A percentile compares a stretch with the other conserved stretches of the same genome.
Evolutionary conservation across 2,888 invertebrate species (phyloP).

Genomic region (Lithophane leautieri): DNA sequence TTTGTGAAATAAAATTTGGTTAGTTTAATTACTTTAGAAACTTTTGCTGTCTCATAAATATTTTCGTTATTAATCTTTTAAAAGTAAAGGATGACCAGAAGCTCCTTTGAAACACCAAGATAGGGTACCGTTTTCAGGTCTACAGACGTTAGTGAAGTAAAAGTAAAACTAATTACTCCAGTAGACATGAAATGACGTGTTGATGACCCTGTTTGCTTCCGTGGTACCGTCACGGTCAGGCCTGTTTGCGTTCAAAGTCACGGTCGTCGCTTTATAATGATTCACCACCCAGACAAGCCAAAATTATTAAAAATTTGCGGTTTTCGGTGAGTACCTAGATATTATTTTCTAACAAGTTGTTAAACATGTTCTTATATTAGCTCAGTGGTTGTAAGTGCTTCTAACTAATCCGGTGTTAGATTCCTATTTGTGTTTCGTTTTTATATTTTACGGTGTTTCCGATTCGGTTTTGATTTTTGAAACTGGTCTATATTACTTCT

Average conservation of each 20-base stretch:
- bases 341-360: constrained; percentile 20
- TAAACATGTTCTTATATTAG: neutral
- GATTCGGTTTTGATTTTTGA: neutral
- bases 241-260: constrained; percentile 55
- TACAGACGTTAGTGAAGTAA: constrained; percentile 13
- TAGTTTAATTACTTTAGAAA: neutral
- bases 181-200: constrained; percentile 25
- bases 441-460: constrained; percentile 34
- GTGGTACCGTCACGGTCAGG: constrained; percentile 36
- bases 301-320: constrained; percentile 34
- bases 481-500: neutral
- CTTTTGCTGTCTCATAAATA: neutral
- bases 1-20: constrained; percentile 1
- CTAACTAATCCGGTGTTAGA: constrained; percentile 30
- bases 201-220: constrained; percentile 57
- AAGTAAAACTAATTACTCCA: constrained; percentile 27
- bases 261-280: constrained; percentile 49
- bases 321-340: constrained; percentile 11
- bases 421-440: constrained; percentile 26
- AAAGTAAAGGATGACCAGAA: neutral
- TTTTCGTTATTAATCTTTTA: neutral
- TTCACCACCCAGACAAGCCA: constrained; percentile 36
- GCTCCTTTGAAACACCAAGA: neutral
- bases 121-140: neutral
- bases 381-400: constrained; percentile 26